Base-by-base conservation (phyloP, 2,797 vertebrate genomes). In the Clarias pachynema region DNA sequence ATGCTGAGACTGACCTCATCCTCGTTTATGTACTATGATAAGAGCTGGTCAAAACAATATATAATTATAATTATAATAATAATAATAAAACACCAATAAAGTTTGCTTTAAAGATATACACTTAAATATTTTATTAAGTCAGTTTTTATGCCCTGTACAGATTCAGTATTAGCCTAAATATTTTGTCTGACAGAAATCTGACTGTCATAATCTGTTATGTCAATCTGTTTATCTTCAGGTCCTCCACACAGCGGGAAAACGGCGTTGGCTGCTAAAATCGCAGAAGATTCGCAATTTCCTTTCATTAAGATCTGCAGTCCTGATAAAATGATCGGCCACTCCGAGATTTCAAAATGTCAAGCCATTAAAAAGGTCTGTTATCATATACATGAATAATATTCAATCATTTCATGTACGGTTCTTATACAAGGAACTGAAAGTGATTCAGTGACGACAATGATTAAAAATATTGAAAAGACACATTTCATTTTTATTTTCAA, bases 301-400 rank as follows among this genome's bases (percentile, higher is more conserved):
- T 99, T 99, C 93, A 99, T 99, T 92, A 99, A 99, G 94, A 98
- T 99, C 93, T 99, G 98, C 90, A 99, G 98, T 90, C 98, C 98
- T 62, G 98, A 99, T 91, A 99, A 98, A 93, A 99, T 99, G 98
- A 99, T 99, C 14, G 98, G 98, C 78, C 93, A 96, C 94, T 98
- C 98, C 0, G 98, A 99, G 94, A 98, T 97, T 62, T 97, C 98
- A 90, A 99, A 99, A 91, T 99, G 98, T 90, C 98, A 99, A 93
- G 97, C 97, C 70, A 99, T 99, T 93, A 99, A 99, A 92, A 99
- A 99, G 96, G 98, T 98, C 90, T 0, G 85, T 57, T 26, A 24
- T 74, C 12, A n/a, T 37, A 37, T 56, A 22, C 12, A 49, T 80
- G 0, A 4, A 16, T 12, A 22, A 31, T 29, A 74, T 31, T 57